Percentiles rank a stretch among this genome's conserved stretches.
Evolutionary conservation across 2,888 invertebrate species (phyloP).

Genomic region (Synanthedon vespiformis): DNA sequence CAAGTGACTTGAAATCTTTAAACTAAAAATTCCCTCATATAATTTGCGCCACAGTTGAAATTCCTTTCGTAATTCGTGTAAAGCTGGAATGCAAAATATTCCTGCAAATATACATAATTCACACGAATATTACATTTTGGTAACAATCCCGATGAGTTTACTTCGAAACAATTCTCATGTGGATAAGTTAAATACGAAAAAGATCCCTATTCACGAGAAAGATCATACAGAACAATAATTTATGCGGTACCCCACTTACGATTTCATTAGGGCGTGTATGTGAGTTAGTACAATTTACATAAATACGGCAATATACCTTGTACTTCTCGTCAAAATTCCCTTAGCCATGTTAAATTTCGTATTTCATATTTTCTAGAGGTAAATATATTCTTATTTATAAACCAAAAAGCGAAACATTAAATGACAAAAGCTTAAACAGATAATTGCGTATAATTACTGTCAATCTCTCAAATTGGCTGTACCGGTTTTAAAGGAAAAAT

Average conservation of each 20-base stretch:
- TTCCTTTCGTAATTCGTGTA: no score
- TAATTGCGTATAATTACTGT: no score
- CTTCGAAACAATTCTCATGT: slow-evolving; percentile 27
- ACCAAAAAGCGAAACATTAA: no score
- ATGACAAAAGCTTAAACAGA: no score
- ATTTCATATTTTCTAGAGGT: no score
- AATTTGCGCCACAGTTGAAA: no score
- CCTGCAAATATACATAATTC: neutral
- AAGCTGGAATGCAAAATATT: neutral
- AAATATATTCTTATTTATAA: no score
- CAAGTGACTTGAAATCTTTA: no score
- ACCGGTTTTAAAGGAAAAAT: no score
- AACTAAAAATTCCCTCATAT: no score
- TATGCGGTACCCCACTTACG: slow-evolving; percentile 38
- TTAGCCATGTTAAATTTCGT: slow-evolving; percentile 16
- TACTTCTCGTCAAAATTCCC: slow-evolving; percentile 24
- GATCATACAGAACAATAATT: slow-evolving; percentile 43
- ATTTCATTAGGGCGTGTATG: slow-evolving; percentile 42
- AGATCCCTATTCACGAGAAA: slow-evolving; percentile 23
- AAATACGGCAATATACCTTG: slow-evolving; percentile 32
- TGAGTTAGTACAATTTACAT: slow-evolving; percentile 53
- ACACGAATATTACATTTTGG: slow-evolving; percentile 14
- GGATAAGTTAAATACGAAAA: slow-evolving; percentile 20
- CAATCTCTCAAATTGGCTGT: no score
- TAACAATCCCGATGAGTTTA: slow-evolving; percentile 28